These are phyloP conservation scores for Hypanus sabinus DNA, from an alignment of 2,113 vertebrate genomes.

Conservation along the genomic window DNA sequence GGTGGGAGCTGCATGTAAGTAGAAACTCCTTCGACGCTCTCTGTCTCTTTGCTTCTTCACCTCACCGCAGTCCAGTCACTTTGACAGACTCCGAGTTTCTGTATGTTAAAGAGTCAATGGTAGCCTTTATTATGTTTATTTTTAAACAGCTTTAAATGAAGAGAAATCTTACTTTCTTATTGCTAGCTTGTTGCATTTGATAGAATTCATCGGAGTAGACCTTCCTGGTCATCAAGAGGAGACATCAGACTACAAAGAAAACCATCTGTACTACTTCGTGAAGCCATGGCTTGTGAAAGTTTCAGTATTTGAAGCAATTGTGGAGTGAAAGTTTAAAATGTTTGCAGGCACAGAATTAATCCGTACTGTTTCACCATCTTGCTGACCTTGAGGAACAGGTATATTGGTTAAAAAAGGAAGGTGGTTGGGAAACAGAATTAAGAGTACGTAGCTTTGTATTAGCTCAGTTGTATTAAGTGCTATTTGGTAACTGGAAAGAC, in stretches of 20 bases:
- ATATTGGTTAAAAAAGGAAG: conserved; percentile 25
- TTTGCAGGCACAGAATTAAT: conserved; percentile 43
- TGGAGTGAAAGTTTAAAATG: conserved; percentile 55
- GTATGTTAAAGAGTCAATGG: conserved; percentile 41
- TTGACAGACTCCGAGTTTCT: conserved; percentile 44
- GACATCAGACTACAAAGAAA: conserved; percentile 55
- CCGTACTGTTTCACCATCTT: conserved; percentile 41
- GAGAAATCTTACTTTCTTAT: conserved; percentile 12
- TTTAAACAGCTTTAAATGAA: conserved; percentile 13
- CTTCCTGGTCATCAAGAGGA: conserved; percentile 50
- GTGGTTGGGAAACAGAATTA: neutral
- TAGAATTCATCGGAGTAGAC: conserved; percentile 38
- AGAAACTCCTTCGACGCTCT: conserved; percentile 72
- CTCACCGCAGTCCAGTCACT: conserved; percentile 59
- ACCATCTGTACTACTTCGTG: conserved; percentile 46
- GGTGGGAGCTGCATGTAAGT: conserved; percentile 83
- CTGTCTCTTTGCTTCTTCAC: conserved; percentile 74
- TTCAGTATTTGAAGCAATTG: conserved; percentile 51
- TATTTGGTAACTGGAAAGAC: conserved; percentile 39
- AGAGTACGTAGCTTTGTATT: neutral
- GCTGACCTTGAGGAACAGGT: conserved; percentile 42
- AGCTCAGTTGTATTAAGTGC: neutral
- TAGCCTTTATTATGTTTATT: conserved; percentile 26
- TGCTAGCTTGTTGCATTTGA: neutral
- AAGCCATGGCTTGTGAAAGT: conserved; percentile 57